phyloP scores from a whole-genome alignment of 2,888 invertebrate genomes.

The Brachypalpus laphriformis region DNA sequence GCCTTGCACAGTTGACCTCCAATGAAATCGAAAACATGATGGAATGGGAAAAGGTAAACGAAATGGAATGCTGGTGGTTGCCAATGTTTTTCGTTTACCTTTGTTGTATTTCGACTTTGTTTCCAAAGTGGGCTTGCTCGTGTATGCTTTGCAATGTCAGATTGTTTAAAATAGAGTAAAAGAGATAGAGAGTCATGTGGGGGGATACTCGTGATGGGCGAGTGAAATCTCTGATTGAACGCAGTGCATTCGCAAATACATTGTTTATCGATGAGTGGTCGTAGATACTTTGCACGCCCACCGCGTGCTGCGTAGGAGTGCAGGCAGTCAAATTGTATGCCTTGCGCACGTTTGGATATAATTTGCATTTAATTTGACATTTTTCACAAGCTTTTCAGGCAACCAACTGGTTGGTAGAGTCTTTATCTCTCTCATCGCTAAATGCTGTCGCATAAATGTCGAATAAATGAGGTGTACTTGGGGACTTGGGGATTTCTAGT shows the following conservation, averaged over 20 bases:
- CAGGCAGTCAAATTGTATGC: slow-evolving; percentile 27
- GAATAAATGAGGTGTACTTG: neutral
- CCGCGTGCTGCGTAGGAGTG: slow-evolving; percentile 45
- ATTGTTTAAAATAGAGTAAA: neutral
- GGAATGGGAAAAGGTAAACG: neutral
- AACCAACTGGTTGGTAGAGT: slow-evolving; percentile 2
- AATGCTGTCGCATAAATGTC: slow-evolving; percentile 49
- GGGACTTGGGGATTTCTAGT: neutral
- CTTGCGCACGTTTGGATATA: slow-evolving; percentile 75
- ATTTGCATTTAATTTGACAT: slow-evolving; percentile 80
- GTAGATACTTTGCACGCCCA: slow-evolving; percentile 61
- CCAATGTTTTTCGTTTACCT: slow-evolving; percentile 32
- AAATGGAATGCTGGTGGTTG: slow-evolving; percentile 17
- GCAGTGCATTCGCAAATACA: slow-evolving; percentile 42
- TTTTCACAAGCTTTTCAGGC: slow-evolving; percentile 65
- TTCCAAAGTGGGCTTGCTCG: neutral
- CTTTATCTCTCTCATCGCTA: slow-evolving; percentile 25
- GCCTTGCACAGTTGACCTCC: slow-evolving; percentile 65
- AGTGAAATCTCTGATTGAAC: slow-evolving; percentile 61
- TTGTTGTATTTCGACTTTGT: slow-evolving; percentile 30
- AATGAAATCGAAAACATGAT: slow-evolving; percentile 59
- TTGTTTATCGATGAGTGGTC: slow-evolving; percentile 49
- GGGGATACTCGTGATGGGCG: slow-evolving; percentile 1
- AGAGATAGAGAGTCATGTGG: neutral
- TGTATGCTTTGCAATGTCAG: slow-evolving; percentile 15